Conservation (phyloP, 2,797 vertebrate genomes). For the Halcyon smyrnensis region DNA sequence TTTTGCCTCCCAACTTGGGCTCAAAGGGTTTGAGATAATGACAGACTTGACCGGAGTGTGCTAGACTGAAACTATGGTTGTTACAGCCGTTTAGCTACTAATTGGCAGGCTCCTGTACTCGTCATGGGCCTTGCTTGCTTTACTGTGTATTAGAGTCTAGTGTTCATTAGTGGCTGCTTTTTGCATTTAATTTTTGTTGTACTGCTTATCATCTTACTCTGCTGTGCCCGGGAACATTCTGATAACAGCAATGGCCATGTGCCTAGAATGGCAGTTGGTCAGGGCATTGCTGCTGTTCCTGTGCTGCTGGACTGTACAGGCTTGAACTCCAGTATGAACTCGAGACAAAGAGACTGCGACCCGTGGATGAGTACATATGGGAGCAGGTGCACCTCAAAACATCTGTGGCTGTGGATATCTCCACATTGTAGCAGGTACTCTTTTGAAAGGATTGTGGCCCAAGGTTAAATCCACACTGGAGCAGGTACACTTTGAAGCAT, state of each 20-base stretch:
- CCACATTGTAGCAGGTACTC: neutral
- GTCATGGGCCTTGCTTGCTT: neutral
- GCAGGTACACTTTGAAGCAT: neutral
- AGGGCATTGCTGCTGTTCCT: neutral
- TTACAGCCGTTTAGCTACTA: neutral
- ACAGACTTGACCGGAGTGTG: neutral
- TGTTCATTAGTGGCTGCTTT: neutral
- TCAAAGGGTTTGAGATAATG: neutral
- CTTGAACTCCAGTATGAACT: neutral
- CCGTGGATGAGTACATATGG: neutral
- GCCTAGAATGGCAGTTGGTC: neutral
- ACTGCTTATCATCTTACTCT: neutral
- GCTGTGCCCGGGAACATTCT: neutral
- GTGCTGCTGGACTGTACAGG: neutral
- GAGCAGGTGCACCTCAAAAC: neutral
- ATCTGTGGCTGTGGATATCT: accelerated
- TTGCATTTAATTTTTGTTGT: neutral
- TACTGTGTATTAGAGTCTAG: neutral
- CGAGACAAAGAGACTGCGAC: neutral
- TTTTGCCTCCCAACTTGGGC: neutral
- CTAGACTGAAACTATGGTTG: neutral
- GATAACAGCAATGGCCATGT: accelerated
- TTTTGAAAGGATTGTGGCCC: neutral
- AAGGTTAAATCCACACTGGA: neutral
- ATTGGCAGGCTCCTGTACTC: neutral